Evolutionary conservation across 1,140 invertebrate genomes (phyloP), one percentile per base, ranked within the genome.

Genomic region (Pseudomyrmex pallidus): DNA sequence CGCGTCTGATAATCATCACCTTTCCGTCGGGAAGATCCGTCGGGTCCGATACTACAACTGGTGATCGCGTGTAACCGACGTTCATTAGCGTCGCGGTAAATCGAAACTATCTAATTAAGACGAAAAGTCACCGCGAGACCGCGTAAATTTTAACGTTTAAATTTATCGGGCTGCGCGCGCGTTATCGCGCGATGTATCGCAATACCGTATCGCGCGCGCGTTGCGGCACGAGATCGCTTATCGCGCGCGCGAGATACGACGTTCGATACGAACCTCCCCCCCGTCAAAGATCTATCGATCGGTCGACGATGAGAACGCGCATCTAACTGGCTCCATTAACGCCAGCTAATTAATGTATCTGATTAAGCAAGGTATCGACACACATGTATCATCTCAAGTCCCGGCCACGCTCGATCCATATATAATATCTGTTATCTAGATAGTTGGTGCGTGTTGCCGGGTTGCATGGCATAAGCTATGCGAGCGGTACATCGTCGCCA

Each of bases 271-370:
- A 54, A 15, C 7, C 2, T 1, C n/a, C 22, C 2, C 22, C 2
- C 10, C 64, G 44, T 78, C 44, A 35, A 78, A 78, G 66, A 80
- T 70, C 44, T 12, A 72, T 80, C 66, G 66, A 80, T 80, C 76
- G 66, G 13, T 3, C 48, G 5, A 46, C 62, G 52, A 25, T 20
- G 74, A 35, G n/a, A 15, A 1, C 73, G 20, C 59, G 50, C 62
- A 66, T 78, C 64, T 70, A 78, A 78, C 76, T 78, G n/a, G 76
- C 35, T 72, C 76, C 66, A 80, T 80, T 80, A 80, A 80, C 76
- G 66, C 76, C 76, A 72, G 66, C 76, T 80, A 80, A 80, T 80
- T 80, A 80, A 80, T 80, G 76, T 80, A 80, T 80, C 76, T 80
- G 76, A 80, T 80, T 80, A 80, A 50, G 76, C 76, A 72, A 80